Evolutionary conservation across 35 echinoderm and acorn worm species (phyloP).

Genomic region (Amphiura filiformis): DNA sequence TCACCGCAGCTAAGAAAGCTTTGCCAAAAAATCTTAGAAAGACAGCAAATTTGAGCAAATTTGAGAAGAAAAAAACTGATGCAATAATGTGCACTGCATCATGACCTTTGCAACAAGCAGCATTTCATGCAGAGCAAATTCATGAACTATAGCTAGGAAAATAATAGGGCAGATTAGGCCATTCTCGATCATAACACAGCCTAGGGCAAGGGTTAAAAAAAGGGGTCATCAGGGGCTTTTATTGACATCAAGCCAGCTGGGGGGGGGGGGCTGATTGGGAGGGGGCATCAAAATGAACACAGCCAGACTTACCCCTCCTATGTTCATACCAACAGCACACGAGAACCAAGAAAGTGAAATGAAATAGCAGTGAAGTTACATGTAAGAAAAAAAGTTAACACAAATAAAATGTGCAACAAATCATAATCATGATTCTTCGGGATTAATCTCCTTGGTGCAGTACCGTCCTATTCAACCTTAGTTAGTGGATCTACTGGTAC

Average conservation of each 20-base stretch:
- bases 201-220: not conserved
- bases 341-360: constrained; percentile 11
- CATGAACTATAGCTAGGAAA: not conserved
- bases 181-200: not conserved
- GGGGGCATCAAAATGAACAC: constrained; percentile 4
- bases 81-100: not conserved
- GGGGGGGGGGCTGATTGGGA: not conserved
- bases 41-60: too few relatives aligned
- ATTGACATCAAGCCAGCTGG: not conserved
- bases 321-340: constrained; percentile 11
- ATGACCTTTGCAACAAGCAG: not conserved
- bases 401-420: constrained; percentile 7
- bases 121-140: not conserved
- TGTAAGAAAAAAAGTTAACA: constrained; percentile 8
- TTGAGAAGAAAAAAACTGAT: too few relatives aligned
- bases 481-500: too few relatives aligned
- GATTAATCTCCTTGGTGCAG: not conserved
- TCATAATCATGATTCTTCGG: not conserved
- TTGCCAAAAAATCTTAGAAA: too few relatives aligned
- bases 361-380: constrained; percentile 14
- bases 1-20: too few relatives aligned
- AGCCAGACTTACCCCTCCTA: constrained; percentile 13
- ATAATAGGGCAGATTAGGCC: not conserved
- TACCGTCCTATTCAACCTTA: too few relatives aligned
- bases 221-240: not conserved